phyloP scores from a whole-genome alignment of 2,888 invertebrate species.

The Amphiduros pacificus region DNA sequence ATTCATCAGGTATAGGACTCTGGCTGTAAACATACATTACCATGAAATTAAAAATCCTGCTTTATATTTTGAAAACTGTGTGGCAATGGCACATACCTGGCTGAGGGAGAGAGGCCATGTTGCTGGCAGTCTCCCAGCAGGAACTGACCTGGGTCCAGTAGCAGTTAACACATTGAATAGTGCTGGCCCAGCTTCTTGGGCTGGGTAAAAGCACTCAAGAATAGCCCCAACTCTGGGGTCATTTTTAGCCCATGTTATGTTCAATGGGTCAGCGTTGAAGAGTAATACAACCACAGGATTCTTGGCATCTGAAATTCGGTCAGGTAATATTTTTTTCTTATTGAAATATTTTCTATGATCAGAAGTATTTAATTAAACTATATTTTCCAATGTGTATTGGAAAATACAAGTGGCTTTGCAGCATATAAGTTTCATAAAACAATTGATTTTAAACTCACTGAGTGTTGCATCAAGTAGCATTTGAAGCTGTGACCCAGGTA shows the following conservation, averaged over 20 bases:
- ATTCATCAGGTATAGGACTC: too few species aligned
- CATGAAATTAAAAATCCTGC: neutral
- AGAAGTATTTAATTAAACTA: too few species aligned
- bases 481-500: slow-evolving; percentile 44
- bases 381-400: too few species aligned
- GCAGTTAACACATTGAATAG: slow-evolving; percentile 23
- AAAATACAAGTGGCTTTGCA: too few species aligned
- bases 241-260: slow-evolving; percentile 18
- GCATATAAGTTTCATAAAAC: too few species aligned
- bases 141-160: slow-evolving; percentile 8
- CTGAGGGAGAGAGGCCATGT: slow-evolving; percentile 32
- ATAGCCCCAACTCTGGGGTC: slow-evolving; percentile 27
- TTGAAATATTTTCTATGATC: too few species aligned
- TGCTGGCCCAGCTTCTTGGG: slow-evolving; percentile 33
- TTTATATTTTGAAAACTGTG: neutral
- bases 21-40: neutral
- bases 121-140: slow-evolving; percentile 29
- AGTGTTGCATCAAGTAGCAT: slow-evolving; percentile 44
- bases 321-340: neutral
- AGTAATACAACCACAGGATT: slow-evolving; percentile 28
- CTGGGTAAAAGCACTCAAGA: slow-evolving; percentile 34
- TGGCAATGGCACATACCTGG: slow-evolving; percentile 21
- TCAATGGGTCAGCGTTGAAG: slow-evolving; percentile 31
- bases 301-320: slow-evolving; percentile 5
- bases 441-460: too few species aligned